phyloP scores from a whole-genome alignment of 2,888 invertebrate genomes.

The Apantesis nais region DNA sequence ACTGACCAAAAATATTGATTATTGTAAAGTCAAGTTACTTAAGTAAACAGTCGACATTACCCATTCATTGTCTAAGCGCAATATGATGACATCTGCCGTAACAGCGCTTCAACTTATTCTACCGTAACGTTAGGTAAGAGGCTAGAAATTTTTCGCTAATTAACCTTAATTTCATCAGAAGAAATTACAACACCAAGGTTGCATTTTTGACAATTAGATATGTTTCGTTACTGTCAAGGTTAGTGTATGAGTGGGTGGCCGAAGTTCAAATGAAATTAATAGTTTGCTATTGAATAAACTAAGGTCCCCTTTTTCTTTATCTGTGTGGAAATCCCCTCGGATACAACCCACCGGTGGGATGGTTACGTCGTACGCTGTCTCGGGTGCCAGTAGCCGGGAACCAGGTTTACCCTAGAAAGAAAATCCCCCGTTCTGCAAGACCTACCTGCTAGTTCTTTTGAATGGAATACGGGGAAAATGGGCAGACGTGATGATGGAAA shows the following conservation, averaged over 20 bases:
- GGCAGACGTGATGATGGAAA: too few relatives aligned
- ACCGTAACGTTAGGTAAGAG: conserved; percentile 3
- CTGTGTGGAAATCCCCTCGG: too few relatives aligned
- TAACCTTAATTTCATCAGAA: conserved; percentile 1
- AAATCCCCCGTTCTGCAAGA: too few relatives aligned
- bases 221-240: conserved; percentile 1
- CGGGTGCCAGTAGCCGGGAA: too few relatives aligned
- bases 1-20: neutral
- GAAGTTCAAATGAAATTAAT: neutral
- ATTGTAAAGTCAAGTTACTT: neutral
- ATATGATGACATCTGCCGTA: conserved; percentile 1
- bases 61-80: neutral
- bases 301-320: neutral
- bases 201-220: neutral
- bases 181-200: neutral
- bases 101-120: neutral
- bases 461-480: too few relatives aligned
- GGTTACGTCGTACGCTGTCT: too few relatives aligned
- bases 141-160: conserved; percentile 3
- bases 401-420: too few relatives aligned
- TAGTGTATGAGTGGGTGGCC: neutral
- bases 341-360: too few relatives aligned
- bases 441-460: too few relatives aligned
- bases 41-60: neutral
- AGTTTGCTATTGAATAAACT: neutral